Base-by-base conservation (phyloP, 2,113 vertebrate genomes). In the Erpornis zantholeuca region DNA sequence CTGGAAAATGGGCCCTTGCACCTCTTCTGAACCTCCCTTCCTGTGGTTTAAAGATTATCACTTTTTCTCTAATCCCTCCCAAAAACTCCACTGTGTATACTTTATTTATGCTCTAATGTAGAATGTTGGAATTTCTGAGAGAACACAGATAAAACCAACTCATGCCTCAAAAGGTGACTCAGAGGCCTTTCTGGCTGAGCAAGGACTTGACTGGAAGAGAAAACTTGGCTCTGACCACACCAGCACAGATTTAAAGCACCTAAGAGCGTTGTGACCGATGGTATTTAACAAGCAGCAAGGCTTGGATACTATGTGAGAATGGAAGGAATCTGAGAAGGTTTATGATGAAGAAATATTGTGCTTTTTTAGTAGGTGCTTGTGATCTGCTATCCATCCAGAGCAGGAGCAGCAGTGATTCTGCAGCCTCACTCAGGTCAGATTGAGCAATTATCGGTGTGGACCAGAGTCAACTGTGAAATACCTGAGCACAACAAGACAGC, bases 81-180 rank as follows among this genome's bases (percentile, higher is more conserved):
- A 0, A 15, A 56, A 14, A 7, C 31, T 18, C 42, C 3, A 5
- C 4, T n/a, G 14, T 42, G 11, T 27, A 7, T 29, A 19, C 5
- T 66, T 76, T 52, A 24, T 13, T 3, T 25, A 29, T 29, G 24
- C 4, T 44, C 17, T 59, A 33, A 53, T 3, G 3, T 15, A 61
- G 35, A 85, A 15, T 10, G 4, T 45, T 91, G 70, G 14, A 31
- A 36, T 54, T 83, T 71, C 50, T 44, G 44, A 45, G 24, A 73
- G 29, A 70, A 14, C 15, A 42, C 12, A 35, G 53, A 79, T 68
- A 56, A 69, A 69, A 79, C n/a, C 27, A 82, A 13, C 23, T 87
- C 20, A 33, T 0, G 0, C 18, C 40, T 79, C 52, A 15, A 19
- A 60, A 75, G 25, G 31, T 45, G 47, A 45, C 42, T 54, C 60